Base-by-base conservation (phyloP, 2,113 vertebrate genomes). In the Sorex fumeus region DNA sequence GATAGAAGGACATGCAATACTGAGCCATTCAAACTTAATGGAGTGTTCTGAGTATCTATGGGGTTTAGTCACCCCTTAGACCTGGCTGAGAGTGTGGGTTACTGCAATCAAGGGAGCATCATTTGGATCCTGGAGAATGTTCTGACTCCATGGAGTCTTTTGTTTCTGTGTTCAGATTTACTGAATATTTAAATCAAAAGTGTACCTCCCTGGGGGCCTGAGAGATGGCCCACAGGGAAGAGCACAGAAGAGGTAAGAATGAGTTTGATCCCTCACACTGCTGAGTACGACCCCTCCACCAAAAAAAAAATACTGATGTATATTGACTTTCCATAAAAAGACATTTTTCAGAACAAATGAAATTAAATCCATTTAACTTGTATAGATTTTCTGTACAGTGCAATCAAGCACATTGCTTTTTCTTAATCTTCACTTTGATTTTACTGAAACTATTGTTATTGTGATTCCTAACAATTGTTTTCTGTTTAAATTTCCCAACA, bases 401-500 rank as follows among this genome's bases (percentile, higher is more conserved):
- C 32, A 74, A 83, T 90, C 76, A 91, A 80, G 79, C 45, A 16
- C 30, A 78, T 74, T 27, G 1, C 30, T 78, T 88, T 88, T 67
- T 47, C 8, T 43, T 4, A 11, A 36, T 34, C 34, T 93, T 67
- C 36, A n/a, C 91, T 94, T 91, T 66, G 53, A 69, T 60, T 62
- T 81, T 47, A 62, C 43, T 6, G 30, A 88, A 72, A 71, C 89
- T 72, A 21, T 36, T 86, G 62, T 86, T 34, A 85, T 0, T 11
- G 13, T 53, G 2, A 53, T 16, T n/a, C n/a, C 40, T 28, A 90
- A 79, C 50, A 84, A 76, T 84, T 77, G 64, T 66, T 93, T 79
- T 34, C 60, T 90, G 27, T 67, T 80, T 92, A 76, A 84, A 81
- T 43, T 83, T 80, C 69, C 62, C 89, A 93, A 34, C 60, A 70